Evolutionary conservation across 2,113 vertebrate genomes (phyloP).

Genomic region (Leptocoma aspasia): DNA sequence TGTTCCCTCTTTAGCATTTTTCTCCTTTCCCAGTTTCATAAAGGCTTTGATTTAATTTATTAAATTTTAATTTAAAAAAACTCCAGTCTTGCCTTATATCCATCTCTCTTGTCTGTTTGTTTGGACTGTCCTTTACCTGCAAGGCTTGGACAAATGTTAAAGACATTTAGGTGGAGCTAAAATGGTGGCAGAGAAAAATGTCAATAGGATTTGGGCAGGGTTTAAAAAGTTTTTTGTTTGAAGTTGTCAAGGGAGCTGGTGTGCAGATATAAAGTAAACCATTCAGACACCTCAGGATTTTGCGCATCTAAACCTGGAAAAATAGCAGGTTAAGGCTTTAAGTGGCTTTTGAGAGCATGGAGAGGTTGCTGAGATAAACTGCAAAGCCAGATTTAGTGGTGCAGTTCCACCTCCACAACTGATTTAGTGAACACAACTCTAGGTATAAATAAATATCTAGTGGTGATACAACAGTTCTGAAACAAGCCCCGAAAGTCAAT

Average conservation of each 20-base stretch:
- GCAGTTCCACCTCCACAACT: not conserved
- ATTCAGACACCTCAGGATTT: not conserved
- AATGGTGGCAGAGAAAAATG: not conserved
- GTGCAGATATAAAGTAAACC: fast-evolving
- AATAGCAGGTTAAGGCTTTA: not conserved
- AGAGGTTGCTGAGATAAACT: not conserved
- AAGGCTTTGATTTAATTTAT: not conserved
- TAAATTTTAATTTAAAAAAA: not conserved
- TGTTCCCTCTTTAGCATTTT: not conserved
- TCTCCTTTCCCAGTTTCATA: not conserved
- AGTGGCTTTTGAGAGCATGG: not conserved
- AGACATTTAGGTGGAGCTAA: not conserved
- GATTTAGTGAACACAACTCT: not conserved
- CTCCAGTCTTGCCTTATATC: not conserved
- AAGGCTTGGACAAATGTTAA: not conserved
- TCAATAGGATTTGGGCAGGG: not conserved
- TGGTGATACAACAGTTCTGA: not conserved
- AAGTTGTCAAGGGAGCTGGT: not conserved
- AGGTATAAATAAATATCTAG: not conserved
- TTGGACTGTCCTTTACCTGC: not conserved
- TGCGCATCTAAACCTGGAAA: not conserved
- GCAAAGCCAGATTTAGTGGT: not conserved
- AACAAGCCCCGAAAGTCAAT: not conserved
- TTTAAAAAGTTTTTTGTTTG: not conserved
- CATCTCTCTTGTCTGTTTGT: not conserved